phyloP scores from a whole-genome alignment of 2,797 vertebrate species.

The Typhlichthys subterraneus region DNA sequence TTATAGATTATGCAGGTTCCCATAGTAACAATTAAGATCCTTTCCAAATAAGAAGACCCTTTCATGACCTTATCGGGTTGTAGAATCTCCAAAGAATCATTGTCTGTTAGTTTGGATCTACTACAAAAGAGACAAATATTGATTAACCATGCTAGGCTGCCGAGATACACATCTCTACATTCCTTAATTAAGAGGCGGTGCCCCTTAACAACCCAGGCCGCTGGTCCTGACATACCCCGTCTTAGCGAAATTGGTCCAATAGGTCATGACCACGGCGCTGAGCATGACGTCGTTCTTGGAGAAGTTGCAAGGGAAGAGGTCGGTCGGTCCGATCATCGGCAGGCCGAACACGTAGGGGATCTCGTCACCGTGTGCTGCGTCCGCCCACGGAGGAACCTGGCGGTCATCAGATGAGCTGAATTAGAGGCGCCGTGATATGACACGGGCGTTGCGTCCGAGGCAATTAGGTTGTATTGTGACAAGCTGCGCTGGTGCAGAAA shows the following conservation, averaged over 20 bases:
- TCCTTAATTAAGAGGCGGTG: no score
- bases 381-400: slow-evolving; percentile 94
- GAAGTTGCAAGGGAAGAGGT: slow-evolving; percentile 99
- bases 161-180: no score
- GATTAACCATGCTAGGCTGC: no score
- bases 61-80: no score
- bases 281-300: slow-evolving; percentile 99
- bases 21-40: background rate
- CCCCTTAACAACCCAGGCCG: no score
- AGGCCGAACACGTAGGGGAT: slow-evolving; percentile 97
- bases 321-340: slow-evolving; percentile 98
- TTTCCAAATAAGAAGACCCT: no score
- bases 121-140: no score
- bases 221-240: slow-evolving; percentile 82
- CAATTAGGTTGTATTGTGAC: slow-evolving; percentile 4
- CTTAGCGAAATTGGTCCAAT: slow-evolving; percentile 99
- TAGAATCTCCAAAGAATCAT: no score
- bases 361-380: slow-evolving; percentile 96
- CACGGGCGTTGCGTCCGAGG: slow-evolving; percentile 28
- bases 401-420: slow-evolving; percentile 37
- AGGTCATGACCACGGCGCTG: slow-evolving; percentile 98
- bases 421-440: slow-evolving; percentile 33
- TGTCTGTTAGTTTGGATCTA: no score
- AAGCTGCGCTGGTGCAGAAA: slow-evolving; percentile 10
- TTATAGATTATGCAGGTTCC: background rate